Evolutionary conservation across 2,797 vertebrate species (phyloP), one percentile per base, ranked within the genome.

Genomic region (Rhinoraja longicauda): DNA sequence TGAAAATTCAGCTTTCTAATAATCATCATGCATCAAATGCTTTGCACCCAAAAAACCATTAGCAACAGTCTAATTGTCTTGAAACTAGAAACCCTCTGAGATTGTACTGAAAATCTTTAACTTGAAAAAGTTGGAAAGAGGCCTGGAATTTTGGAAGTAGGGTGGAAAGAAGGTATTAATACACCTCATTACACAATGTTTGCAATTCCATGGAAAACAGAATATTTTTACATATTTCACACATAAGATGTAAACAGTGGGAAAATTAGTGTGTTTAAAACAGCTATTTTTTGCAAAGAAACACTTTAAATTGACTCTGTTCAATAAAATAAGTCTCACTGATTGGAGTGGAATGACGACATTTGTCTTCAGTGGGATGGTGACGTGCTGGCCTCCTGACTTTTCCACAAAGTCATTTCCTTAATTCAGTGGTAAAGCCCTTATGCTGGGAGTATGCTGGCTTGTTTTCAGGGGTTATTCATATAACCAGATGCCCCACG

Each of bases 331-430:
- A 72, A 67, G 67, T 73, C 67, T 88, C 62, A 67, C 59, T 67
- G 82, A 86, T 62, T 90, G 67, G 67, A 73, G 36, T 29, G 15
- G 70, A 91, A 73, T 70, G 70, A 91, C 70, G 24, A 67, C 67
- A 45, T 53, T 91, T 91, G 67, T 90, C 70, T 73, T 73, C 67
- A 73, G 36, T 91, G 36, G 36, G 67, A 91, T 45, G 39, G 36
- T 91, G 36, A 91, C 72, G 90, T 91, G 90, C 91, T 70, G 64
- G 64, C 88, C 64, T 90, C 62, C 64, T 90, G 62, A 72, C 36
- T 90, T 90, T 91, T 91, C 67, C 67, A 73, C 67, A 91, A 72
- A 73, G 64, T 91, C 90, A 91, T 91, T 91, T 91, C 90, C 90
- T 91, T 72, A 90, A 70, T 90, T 45, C 90, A 53, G 90, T 91